Base-by-base conservation (phyloP, 2,113 vertebrate genomes). In the Origma solitaria region DNA sequence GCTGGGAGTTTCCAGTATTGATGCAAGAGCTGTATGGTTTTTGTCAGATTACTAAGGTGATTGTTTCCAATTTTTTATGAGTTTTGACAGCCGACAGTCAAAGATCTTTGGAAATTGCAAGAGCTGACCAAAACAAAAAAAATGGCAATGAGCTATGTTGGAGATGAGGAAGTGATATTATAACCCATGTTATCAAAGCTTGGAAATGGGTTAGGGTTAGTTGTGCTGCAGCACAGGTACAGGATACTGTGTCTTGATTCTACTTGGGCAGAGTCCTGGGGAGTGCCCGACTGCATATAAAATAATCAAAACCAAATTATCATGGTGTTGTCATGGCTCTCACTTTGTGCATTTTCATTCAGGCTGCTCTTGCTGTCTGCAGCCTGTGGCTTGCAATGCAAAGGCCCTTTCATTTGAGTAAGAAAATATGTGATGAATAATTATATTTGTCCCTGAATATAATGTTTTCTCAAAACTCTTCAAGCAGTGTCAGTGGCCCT, bases 391-490 rank as follows among this genome's bases (percentile, higher is more conserved):
- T 94, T 79, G 31, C 20, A 30, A 45, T 37, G 50, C 15, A 53
- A 88, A 72, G 28, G 9, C 11, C 35, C 33, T 89, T 92, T 69
- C 50, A 47, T 76, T 37, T 53, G 20, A 66, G 33, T 30, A 60
- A 51, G 68, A 84, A 93, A 89, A 84, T 35, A 66, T 7, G 7
- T 20, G 20, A 57, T 31, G 31, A 54, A 79, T 66, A 95, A 94
- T 83, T 86, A 79, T 70, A 66, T 90, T 92, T 93, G 44, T 66
- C 37, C 25, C 23, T 68, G 90, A 95, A 88, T 30, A 70, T 8
- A 61, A 9, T 88, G 77, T 88, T 95, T 92, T 88, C 78, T 92
- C 68, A 54, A 85, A 95, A 62, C 75, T 70, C 86, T 86, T 88
- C 40, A 50, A 85, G 75, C 0, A 0, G 47, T 60, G n/a, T 76